Evolutionary conservation across 2,888 invertebrate species (phyloP), one percentile per base, ranked within the genome.

Genomic region (Harmothoe impar): DNA sequence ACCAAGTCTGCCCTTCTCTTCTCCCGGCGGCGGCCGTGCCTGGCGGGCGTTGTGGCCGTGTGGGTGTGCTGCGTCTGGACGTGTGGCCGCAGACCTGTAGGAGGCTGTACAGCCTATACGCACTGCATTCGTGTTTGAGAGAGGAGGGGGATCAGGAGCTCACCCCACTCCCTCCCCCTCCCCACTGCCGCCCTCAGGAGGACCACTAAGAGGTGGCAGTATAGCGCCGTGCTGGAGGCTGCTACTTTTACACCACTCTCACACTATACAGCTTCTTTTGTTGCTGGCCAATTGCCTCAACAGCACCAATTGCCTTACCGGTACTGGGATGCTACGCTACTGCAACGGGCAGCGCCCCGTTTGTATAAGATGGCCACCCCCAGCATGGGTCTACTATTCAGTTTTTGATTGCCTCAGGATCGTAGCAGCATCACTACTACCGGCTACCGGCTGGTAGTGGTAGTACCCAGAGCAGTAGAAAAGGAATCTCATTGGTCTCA

Each of bases 11-110:
- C 43, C 43, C 43, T 43, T 62, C 62, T 62, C 62, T 20, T 62
- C 62, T 20, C 62, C 23, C 62, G n/a, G 62, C 62, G 62, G 23
- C 62, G 23, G 23, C n/a, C 62, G 62, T 62, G 62, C 62, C 62
- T n/a, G 62, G 62, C 62, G 62, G 62, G 62, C 62, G 62, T 62
- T 20, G 62, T n/a, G 62, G 62, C 62, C 23, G 62, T 62, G 62
- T 3, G 20, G 62, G 20, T 20, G 23, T n/a, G 23, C 15, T 15
- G 23, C 20, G n/a, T n/a, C 62, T n/a, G 62, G 23, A n/a, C 62
- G 20, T n/a, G 3, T 20, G 62, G 0, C 62, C 20, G 62, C 62
- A 62, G 62, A n/a, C 62, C 62, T n/a, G 62, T n/a, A n/a, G 62
- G n/a, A n/a, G n/a, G 23, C 7, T 20, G n/a, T n/a, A 62, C 62